These are phyloP conservation scores for Synanthedon tipuliformis DNA, from an alignment of 2,888 invertebrate species.

Conservation along the genomic window DNA sequence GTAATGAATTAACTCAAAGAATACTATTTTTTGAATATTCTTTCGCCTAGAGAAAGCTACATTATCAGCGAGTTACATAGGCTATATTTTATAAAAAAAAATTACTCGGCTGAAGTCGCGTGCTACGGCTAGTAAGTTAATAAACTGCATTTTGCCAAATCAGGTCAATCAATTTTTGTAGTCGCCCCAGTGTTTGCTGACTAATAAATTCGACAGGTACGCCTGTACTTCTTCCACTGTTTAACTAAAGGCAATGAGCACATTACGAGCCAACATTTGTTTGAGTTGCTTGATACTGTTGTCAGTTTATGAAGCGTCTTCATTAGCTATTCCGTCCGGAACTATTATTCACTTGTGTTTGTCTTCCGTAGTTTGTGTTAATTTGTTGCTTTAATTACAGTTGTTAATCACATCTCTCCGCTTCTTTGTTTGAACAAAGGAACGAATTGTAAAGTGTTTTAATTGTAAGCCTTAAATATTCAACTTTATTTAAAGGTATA, in stretches of 20 bases:
- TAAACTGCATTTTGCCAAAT: too few species aligned
- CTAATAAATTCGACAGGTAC: slow-evolving; percentile 21
- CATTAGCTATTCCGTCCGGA: slow-evolving; percentile 8
- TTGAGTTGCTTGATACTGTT: slow-evolving; percentile 18
- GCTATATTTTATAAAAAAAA: too few species aligned
- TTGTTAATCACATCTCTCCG: background rate
- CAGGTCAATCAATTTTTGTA: slow-evolving; percentile 33
- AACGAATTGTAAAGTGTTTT: background rate
- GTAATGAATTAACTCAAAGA: too few species aligned
- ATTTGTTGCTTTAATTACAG: background rate
- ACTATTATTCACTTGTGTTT: background rate
- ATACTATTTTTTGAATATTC: too few species aligned
- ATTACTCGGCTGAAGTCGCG: too few species aligned
- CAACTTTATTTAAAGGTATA: too few species aligned
- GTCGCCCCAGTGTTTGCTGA: slow-evolving; percentile 32
- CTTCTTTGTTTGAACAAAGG: background rate
- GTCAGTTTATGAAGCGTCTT: slow-evolving; percentile 20
- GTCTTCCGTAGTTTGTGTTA: background rate
- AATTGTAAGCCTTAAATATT: background rate
- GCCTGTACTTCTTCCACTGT: slow-evolving; percentile 24
- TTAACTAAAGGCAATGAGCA: slow-evolving; percentile 15
- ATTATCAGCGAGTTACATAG: too few species aligned
- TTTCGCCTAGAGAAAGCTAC: too few species aligned
- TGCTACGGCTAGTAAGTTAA: too few species aligned
- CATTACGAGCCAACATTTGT: slow-evolving; percentile 2